phyloP scores from a whole-genome alignment of 2,113 vertebrate species.

The Thalassoma bifasciatum region DNA sequence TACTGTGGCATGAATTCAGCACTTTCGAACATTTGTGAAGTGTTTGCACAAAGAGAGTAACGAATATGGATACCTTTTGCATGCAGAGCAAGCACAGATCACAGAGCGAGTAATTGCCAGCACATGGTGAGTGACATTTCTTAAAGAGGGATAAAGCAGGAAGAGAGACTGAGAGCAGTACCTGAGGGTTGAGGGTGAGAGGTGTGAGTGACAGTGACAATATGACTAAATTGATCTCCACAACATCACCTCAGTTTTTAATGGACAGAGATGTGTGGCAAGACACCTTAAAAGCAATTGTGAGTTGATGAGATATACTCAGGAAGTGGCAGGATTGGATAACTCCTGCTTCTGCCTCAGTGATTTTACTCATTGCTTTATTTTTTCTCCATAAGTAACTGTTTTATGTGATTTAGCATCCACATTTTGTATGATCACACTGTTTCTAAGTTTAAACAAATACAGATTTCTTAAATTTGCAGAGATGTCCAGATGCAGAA shows the following conservation, averaged over 20 bases:
- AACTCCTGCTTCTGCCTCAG: not conserved
- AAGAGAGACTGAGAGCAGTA: constrained; percentile 13
- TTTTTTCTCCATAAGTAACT: too few species aligned
- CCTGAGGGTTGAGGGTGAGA: constrained; percentile 17
- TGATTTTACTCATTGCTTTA: too few species aligned
- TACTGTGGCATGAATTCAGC: not conserved
- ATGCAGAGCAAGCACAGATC: constrained; percentile 21
- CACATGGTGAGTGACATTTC: constrained; percentile 66
- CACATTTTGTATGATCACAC: too few species aligned
- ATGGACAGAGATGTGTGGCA: constrained; percentile 24
- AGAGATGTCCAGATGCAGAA: too few species aligned
- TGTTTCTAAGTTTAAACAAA: too few species aligned
- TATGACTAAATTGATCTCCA: constrained; percentile 64
- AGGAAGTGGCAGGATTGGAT: constrained; percentile 31
- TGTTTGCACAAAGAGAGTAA: constrained; percentile 17
- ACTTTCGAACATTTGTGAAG: constrained; percentile 18
- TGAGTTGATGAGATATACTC: constrained; percentile 16
- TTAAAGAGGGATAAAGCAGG: constrained; percentile 28
- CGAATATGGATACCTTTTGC: constrained; percentile 12
- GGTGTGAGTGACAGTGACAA: constrained; percentile 49
- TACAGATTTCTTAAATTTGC: too few species aligned
- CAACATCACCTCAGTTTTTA: constrained; percentile 37
- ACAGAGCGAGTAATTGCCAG: constrained; percentile 60
- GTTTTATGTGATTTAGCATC: too few species aligned
- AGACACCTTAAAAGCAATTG: constrained; percentile 21